phyloP scores from a whole-genome alignment of 2,113 vertebrate species.

The Deroptyus accipitrinus region DNA sequence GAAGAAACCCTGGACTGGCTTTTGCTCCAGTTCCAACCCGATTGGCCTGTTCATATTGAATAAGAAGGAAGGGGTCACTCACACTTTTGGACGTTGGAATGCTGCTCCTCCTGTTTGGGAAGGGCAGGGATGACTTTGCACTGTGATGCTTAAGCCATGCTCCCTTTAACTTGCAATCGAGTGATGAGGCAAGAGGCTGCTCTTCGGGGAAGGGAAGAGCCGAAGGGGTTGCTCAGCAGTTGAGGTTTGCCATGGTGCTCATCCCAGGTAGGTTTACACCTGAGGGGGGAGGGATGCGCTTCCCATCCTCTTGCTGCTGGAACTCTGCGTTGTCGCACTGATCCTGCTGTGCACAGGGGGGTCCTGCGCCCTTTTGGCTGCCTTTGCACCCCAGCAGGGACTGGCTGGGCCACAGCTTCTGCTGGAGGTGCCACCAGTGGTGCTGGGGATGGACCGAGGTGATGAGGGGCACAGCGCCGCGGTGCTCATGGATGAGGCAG shows the following conservation, averaged over 20 bases:
- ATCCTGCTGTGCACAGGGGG: background rate
- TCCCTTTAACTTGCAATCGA: background rate
- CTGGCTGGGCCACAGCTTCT: background rate
- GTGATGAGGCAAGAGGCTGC: background rate
- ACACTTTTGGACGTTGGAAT: background rate
- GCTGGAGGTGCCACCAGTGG: background rate
- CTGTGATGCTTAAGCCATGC: background rate
- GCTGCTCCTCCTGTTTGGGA: slow-evolving; percentile 11
- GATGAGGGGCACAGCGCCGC: background rate
- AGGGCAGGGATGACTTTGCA: background rate
- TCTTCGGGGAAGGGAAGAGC: background rate
- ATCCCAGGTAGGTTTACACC: accelerated
- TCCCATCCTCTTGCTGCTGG: background rate
- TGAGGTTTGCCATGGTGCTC: background rate
- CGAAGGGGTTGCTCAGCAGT: background rate
- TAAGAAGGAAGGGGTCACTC: background rate
- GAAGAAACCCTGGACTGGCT: background rate
- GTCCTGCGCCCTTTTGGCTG: background rate
- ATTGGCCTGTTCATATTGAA: background rate
- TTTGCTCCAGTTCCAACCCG: slow-evolving; percentile 4
- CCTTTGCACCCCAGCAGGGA: background rate
- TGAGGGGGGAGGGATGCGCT: accelerated
- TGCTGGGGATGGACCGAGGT: too few relatives aligned
- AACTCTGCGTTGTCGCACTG: background rate
- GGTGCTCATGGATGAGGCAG: background rate